Evolutionary conservation across 1,140 invertebrate genomes (phyloP).

Genomic region (Idris sp.): DNA sequence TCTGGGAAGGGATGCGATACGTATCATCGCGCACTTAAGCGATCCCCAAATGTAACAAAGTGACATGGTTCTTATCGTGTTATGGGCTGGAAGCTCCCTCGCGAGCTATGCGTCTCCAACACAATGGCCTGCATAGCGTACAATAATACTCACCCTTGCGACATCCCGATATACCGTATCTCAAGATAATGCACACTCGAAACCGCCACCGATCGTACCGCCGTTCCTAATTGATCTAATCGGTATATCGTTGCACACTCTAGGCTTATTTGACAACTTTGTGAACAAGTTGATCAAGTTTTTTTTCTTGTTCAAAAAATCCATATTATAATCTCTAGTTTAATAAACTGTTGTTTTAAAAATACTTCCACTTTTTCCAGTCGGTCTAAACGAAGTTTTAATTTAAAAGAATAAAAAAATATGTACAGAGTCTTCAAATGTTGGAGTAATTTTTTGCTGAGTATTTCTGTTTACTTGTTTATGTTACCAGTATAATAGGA

Average conservation of each 20-base stretch:
- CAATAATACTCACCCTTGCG: slow-evolving; percentile 74
- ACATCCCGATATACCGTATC: slow-evolving; percentile 69
- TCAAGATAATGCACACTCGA: slow-evolving; percentile 73
- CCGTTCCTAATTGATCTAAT: slow-evolving; percentile 64
- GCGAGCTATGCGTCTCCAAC: slow-evolving; percentile 70
- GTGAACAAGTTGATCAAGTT: too few species aligned
- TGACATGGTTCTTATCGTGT: slow-evolving; percentile 77
- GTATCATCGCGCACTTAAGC: slow-evolving; percentile 75
- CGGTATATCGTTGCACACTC: slow-evolving; percentile 36
- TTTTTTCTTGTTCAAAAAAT: too few species aligned
- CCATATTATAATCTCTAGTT: too few species aligned
- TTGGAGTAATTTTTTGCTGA: slow-evolving; percentile 5
- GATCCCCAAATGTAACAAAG: slow-evolving; percentile 74
- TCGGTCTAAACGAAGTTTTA: too few species aligned
- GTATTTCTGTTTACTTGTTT: slow-evolving; percentile 50
- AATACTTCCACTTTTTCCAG: too few species aligned
- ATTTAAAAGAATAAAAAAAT: too few species aligned
- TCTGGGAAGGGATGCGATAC: slow-evolving; percentile 69
- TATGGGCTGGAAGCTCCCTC: slow-evolving; percentile 67
- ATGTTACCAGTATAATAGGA: slow-evolving; percentile 21
- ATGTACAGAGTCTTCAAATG: too few species aligned
- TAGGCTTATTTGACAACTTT: slow-evolving; percentile 11
- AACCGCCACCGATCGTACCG: slow-evolving; percentile 54
- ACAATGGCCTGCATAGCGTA: slow-evolving; percentile 75
- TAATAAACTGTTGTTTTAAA: too few species aligned